phyloP scores from a whole-genome alignment of 2,113 vertebrate species.

The Girardinichthys multiradiatus region DNA sequence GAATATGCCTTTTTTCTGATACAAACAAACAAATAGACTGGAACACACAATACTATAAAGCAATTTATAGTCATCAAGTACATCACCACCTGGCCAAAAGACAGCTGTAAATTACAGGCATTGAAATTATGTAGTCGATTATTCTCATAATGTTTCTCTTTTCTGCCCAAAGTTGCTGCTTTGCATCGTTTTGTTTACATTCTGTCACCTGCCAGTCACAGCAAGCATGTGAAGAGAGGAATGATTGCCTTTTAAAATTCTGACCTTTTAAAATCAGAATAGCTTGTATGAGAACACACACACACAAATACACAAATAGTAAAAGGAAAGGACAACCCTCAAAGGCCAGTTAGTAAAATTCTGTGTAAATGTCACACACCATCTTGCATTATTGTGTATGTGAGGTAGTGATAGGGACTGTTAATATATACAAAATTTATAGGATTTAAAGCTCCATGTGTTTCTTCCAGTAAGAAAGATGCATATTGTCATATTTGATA shows the following conservation, averaged over 20 bases:
- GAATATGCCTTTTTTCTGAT: no score
- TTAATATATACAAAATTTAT: neutral
- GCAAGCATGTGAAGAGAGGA: neutral
- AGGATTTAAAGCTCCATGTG: neutral
- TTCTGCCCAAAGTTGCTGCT: neutral
- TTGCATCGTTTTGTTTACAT: conserved; percentile 11
- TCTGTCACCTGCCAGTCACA: neutral
- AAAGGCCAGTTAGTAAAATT: conserved; percentile 6
- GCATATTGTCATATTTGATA: no score
- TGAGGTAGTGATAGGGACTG: neutral
- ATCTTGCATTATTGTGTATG: neutral
- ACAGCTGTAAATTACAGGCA: neutral
- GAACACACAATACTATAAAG: no score
- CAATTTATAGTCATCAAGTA: neutral
- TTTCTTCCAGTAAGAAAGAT: neutral
- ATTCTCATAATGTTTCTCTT: conserved; percentile 13
- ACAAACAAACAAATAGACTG: no score
- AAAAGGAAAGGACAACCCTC: neutral
- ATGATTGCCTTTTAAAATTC: conserved; percentile 20
- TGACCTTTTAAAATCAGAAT: conserved; percentile 32
- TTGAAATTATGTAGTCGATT: neutral
- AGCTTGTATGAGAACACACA: neutral
- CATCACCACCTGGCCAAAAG: neutral
- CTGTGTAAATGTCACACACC: conserved; percentile 18
- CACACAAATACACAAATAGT: neutral